These are phyloP conservation scores for Lacerta agilis DNA, from an alignment of 2,797 vertebrate species.

Conservation along the genomic window DNA sequence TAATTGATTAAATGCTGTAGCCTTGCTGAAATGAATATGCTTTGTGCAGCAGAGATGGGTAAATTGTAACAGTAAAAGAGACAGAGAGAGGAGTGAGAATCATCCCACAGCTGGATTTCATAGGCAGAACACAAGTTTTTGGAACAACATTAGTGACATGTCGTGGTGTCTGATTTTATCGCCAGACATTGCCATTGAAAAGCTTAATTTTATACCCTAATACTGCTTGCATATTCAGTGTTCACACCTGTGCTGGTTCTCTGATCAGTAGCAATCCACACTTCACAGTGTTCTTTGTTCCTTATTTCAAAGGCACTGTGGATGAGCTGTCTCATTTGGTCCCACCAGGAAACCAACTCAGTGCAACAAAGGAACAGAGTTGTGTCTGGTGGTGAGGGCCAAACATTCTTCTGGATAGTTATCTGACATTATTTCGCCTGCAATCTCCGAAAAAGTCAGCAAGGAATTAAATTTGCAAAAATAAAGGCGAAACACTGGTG, in stretches of 20 bases:
- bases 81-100: neutral
- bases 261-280: constrained; percentile 7
- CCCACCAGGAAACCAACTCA: neutral
- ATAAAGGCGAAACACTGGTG: neutral
- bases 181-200: neutral
- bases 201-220: neutral
- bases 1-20: neutral
- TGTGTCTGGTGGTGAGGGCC: neutral
- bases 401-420: neutral
- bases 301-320: neutral
- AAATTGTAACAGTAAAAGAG: neutral
- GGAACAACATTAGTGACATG: neutral
- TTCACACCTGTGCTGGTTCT: neutral
- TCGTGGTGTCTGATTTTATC: neutral
- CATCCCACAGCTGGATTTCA: neutral
- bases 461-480: neutral
- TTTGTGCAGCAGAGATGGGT: neutral
- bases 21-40: neutral
- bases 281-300: neutral
- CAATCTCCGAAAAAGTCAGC: neutral
- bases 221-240: neutral
- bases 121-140: neutral
- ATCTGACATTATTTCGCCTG: neutral
- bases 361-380: neutral
- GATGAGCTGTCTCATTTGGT: constrained; percentile 7